phyloP scores from a whole-genome alignment of 2,113 vertebrate genomes.

The Brienomyrus brachyistius region DNA sequence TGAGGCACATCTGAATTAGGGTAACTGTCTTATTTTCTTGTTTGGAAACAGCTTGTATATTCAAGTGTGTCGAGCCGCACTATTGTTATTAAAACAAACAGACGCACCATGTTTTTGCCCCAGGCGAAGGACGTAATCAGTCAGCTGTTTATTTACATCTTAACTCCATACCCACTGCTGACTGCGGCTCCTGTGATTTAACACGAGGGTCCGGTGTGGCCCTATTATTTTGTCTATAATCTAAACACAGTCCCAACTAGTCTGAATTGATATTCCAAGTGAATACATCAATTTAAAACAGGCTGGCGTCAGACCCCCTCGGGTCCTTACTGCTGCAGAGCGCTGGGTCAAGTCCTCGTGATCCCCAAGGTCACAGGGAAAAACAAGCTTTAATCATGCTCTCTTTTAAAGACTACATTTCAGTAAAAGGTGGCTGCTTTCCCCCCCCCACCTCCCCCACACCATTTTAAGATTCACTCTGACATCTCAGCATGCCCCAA shows the following conservation, averaged over 20 bases:
- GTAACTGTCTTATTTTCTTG: not conserved
- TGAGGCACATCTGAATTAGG: not conserved
- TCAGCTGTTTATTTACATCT: not conserved
- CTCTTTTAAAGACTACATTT: conserved; percentile 20
- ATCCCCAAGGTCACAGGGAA: conserved; percentile 34
- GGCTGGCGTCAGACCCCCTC: conserved; percentile 12
- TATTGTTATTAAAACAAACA: not conserved
- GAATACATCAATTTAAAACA: conserved; percentile 16
- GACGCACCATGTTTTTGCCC: not conserved
- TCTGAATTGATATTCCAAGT: conserved; percentile 10
- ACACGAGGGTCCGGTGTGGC: not conserved
- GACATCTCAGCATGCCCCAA: conserved; percentile 23
- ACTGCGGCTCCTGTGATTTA: not conserved
- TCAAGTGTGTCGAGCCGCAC: not conserved
- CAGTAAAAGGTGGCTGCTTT: not conserved
- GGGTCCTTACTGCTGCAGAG: conserved; percentile 14
- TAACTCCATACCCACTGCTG: not conserved
- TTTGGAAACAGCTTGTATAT: not conserved
- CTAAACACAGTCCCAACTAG: not conserved
- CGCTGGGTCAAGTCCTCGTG: conserved; percentile 24
- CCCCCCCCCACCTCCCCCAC: not conserved
- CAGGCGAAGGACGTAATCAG: not conserved
- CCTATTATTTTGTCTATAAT: not conserved
- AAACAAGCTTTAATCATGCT: conserved; percentile 30
- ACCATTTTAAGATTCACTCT: conserved; percentile 10